Evolutionary conservation across 2,888 invertebrate species (phyloP).

Genomic region (Lymantria dispar): DNA sequence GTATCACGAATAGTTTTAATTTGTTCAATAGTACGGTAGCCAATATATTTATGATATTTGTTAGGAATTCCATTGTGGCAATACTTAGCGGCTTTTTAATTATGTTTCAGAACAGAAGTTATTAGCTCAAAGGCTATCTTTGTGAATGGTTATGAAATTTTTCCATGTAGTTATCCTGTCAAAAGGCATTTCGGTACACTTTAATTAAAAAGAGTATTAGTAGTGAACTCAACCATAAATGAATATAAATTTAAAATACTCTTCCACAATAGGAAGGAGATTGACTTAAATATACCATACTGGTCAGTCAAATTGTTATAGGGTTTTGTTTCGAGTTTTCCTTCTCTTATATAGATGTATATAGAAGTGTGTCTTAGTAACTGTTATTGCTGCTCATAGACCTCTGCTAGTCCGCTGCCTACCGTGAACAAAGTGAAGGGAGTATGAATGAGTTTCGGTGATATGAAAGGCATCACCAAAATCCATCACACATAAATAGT

Average conservation of each 20-base stretch:
- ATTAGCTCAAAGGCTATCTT: conserved; percentile 11
- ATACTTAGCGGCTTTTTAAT: conserved; percentile 63
- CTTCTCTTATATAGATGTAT: no score
- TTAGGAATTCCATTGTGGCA: conserved; percentile 47
- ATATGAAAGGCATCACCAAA: no score
- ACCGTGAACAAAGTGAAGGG: no score
- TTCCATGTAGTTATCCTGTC: conserved; percentile 9
- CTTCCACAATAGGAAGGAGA: no score
- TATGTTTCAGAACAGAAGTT: conserved; percentile 37
- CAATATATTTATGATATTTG: conserved; percentile 21
- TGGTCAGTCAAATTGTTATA: no score
- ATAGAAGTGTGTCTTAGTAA: no score
- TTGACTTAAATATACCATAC: no score
- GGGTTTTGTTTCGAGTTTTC: no score
- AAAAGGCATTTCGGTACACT: conserved; percentile 15
- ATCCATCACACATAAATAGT: no score
- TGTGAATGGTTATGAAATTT: conserved; percentile 19
- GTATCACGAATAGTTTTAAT: conserved; percentile 69
- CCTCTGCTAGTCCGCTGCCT: no score
- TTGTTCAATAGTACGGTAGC: conserved; percentile 56
- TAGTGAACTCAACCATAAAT: not conserved
- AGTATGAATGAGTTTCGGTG: no score
- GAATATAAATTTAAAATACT: not conserved
- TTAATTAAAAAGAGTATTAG: conserved; percentile 1
- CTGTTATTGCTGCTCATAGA: no score